Evolutionary conservation across 2,113 vertebrate species (phyloP).

Genomic region (Noturus placidus): DNA sequence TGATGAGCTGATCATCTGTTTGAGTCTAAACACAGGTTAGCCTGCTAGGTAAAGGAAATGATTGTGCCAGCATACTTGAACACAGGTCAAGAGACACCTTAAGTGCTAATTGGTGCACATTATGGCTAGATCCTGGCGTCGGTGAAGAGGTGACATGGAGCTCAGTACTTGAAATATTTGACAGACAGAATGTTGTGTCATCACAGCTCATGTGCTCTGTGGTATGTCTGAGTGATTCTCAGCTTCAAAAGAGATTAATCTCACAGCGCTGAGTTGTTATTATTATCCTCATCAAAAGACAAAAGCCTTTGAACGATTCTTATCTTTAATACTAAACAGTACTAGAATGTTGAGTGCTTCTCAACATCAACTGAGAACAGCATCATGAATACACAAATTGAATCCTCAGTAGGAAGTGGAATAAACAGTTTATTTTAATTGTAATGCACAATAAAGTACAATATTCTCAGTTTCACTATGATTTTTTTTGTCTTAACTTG

Average conservation of each 20-base stretch:
- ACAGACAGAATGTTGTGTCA: neutral
- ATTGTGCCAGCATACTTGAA: neutral
- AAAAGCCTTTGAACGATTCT: neutral
- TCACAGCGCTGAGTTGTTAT: neutral
- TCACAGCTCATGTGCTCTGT: neutral
- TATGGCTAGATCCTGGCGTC: neutral
- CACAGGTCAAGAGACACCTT: neutral
- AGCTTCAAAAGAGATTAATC: neutral
- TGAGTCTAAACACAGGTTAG: neutral
- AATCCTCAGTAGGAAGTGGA: neutral
- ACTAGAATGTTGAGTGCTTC: too few relatives aligned
- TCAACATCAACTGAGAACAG: neutral
- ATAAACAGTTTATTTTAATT: neutral
- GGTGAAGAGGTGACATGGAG: neutral
- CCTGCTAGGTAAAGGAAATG: neutral
- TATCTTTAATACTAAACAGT: neutral
- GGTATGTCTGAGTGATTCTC: neutral
- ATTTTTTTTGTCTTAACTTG: neutral
- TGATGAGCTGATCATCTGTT: neutral
- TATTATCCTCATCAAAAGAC: neutral
- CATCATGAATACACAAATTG: neutral
- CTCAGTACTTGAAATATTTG: neutral
- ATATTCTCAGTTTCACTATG: neutral
- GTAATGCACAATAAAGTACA: neutral
- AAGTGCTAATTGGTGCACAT: neutral